A percentile compares a stretch with the other conserved stretches of the same genome.
Conservation (phyloP, 1,140 invertebrate species). For the Orussus abietinus region DNA sequence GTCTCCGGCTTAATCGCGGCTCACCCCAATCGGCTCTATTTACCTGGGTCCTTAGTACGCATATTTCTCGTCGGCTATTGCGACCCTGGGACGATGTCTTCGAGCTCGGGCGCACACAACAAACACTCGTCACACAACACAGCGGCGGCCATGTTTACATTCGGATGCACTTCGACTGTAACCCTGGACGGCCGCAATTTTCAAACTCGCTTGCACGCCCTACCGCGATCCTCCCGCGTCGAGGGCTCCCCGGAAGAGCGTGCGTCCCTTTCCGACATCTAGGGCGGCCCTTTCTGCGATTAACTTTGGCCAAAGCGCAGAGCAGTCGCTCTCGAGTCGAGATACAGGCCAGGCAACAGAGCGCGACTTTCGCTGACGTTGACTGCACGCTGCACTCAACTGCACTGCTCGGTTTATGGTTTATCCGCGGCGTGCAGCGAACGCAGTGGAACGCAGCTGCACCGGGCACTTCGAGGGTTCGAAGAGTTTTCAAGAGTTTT, state of each 20-base stretch:
- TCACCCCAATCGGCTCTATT: slow-evolving; percentile 12
- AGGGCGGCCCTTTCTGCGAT: background rate
- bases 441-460: no score
- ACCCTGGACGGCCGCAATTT: slow-evolving; percentile 4
- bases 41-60: slow-evolving; percentile 33
- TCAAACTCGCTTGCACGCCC: background rate
- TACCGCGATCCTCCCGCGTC: no score
- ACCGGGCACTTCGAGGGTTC: no score
- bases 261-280: background rate
- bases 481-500: no score
- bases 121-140: slow-evolving; percentile 32
- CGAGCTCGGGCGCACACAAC: slow-evolving; percentile 21
- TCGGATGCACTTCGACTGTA: slow-evolving; percentile 24
- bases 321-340: no score
- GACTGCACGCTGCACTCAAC: no score
- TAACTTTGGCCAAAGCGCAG: background rate
- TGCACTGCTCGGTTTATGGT: no score
- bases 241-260: background rate
- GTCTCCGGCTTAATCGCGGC: no score
- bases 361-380: no score
- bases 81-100: slow-evolving; percentile 16
- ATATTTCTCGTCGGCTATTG: slow-evolving; percentile 29
- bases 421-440: no score
- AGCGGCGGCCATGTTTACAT: slow-evolving; percentile 43
- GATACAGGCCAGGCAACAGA: no score